Evolutionary conservation across 1,140 invertebrate genomes (phyloP), one percentile per base, ranked within the genome.

Genomic region (Drosophila murphyi): DNA sequence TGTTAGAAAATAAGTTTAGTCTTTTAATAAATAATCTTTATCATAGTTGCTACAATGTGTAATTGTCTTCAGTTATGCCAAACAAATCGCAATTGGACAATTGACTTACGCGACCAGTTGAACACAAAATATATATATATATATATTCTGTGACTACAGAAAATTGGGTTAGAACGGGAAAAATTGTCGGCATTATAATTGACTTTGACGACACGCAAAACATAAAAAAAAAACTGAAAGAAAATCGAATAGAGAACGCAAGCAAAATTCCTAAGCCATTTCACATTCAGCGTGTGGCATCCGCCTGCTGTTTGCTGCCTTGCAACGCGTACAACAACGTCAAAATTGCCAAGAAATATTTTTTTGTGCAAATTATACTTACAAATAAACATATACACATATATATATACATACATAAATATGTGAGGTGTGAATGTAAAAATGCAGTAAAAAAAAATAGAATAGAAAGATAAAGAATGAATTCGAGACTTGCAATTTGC

Each of bases 101-200:
- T 61, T 61, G 37, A 52, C 48, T 69, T 43, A 55, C 31, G 39
- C 57, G 34, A 34, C 28, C 20, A 32, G 29, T 20, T 28, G 39
- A n/a, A n/a, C 10, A 43, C 3, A 62, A 62, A 39, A 55, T 20
- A 20, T 20, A 1, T 20, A 20, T 20, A 20, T 20, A 28, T 28
- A 31, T 3, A 29, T 57, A 5, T 12, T 5, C 20, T 8, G 4
- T 45, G 35, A 28, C 57, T 51, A 61, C 64, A 78, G 68, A 20
- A 76, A 86, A 87, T 65, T 82, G 76, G 82, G 83, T 87, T 86
- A 82, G 47, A 52, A 64, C 20, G 12, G 41, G 32, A 60, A 56
- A 64, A 64, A 78, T 62, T 61, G 45, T 47, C 54, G 80, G 55
- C 62, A 73, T 82, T 79, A 79, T 70, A 80, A 83, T 80, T 77